Evolutionary conservation across 2,888 invertebrate genomes (phyloP).

Genomic region (Philonicus albiceps): DNA sequence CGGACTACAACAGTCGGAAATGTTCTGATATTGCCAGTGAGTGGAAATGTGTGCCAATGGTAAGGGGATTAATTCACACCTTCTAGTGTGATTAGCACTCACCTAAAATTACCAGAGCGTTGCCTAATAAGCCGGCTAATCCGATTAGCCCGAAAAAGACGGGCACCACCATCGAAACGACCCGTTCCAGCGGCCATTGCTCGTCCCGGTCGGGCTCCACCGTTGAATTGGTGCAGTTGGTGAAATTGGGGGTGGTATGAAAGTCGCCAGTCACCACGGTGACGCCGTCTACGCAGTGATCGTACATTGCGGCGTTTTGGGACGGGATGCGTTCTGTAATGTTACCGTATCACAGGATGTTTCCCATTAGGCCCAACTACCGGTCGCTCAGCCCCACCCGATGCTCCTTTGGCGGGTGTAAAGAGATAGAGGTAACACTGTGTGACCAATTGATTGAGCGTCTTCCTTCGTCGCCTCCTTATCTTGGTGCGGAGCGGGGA

Average conservation of each 20-base stretch:
- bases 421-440: too few relatives aligned
- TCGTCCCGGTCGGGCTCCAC: conserved; percentile 53
- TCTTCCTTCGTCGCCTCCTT: not conserved
- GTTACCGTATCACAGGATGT: not conserved
- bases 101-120: conserved; percentile 82
- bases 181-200: conserved; percentile 68
- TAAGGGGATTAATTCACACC: not conserved
- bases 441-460: not conserved
- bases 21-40: not conserved
- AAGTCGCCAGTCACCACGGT: not conserved
- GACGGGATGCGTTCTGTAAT: not conserved
- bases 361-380: not conserved
- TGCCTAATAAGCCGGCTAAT: conserved; percentile 87
- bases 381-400: not conserved
- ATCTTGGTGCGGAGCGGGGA: not conserved
- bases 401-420: not conserved
- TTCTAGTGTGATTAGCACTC: conserved; percentile 51
- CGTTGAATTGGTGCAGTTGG: not conserved
- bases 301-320: conserved; percentile 8
- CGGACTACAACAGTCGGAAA: not conserved
- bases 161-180: conserved; percentile 78
- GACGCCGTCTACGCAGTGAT: conserved; percentile 30
- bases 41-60: not conserved
- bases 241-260: not conserved
- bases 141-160: conserved; percentile 87